Conservation (phyloP, 2,113 vertebrate species). For the Bucco capensis region DNA sequence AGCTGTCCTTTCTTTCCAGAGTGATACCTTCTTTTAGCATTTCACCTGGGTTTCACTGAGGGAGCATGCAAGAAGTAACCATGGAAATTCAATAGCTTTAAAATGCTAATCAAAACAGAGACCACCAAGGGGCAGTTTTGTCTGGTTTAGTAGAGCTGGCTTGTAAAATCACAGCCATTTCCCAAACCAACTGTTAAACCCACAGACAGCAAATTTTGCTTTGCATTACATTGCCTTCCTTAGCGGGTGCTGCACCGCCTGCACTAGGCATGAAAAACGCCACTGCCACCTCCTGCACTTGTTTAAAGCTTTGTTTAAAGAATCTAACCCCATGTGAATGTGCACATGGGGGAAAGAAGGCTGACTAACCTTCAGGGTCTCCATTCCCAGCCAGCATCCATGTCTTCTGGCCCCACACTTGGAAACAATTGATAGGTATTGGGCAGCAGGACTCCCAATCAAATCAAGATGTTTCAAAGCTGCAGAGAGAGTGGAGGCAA, state of each 20-base stretch:
- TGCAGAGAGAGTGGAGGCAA: background rate
- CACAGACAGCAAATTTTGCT: background rate
- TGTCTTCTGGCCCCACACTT: background rate
- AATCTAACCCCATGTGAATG: rapidly evolving
- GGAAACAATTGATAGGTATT: background rate
- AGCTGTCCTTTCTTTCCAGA: background rate
- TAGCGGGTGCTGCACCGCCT: rapidly evolving
- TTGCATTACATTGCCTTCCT: background rate
- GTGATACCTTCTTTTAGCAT: background rate
- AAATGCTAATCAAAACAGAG: background rate
- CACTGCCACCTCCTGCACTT: rapidly evolving
- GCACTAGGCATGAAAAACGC: background rate
- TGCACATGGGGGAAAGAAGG: rapidly evolving
- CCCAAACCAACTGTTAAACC: background rate
- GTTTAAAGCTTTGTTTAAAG: background rate
- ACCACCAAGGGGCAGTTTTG: background rate
- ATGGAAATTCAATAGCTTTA: background rate
- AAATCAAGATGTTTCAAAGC: background rate
- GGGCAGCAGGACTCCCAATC: rapidly evolving
- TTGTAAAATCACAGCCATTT: constrained; percentile 31
- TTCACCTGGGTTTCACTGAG: background rate
- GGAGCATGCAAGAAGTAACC: background rate
- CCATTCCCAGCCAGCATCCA: rapidly evolving
- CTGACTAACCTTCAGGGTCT: background rate
- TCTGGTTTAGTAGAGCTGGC: background rate